These are phyloP conservation scores for Mugil cephalus DNA, from an alignment of 2,113 vertebrate genomes.

Conservation along the genomic window DNA sequence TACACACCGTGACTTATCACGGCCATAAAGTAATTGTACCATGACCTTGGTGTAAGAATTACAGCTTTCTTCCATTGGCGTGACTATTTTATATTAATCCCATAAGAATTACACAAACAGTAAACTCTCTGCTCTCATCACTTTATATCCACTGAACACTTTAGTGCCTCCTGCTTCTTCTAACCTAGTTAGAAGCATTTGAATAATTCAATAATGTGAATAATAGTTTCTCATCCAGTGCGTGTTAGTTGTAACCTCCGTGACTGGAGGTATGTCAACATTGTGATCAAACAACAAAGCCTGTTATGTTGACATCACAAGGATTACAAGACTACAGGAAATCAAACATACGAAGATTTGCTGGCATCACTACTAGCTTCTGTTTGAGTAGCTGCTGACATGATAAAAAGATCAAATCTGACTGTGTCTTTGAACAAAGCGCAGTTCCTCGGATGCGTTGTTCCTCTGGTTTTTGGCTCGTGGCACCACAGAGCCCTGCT, in stretches of 20 bases:
- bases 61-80: neutral
- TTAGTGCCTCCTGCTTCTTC: neutral
- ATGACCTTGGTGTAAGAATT: neutral
- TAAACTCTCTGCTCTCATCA: neutral
- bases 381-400: neutral
- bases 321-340: neutral
- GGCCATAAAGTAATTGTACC: neutral
- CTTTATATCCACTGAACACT: neutral
- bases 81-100: neutral
- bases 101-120: neutral
- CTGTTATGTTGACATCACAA: constrained; percentile 8
- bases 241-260: neutral
- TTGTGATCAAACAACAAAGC: neutral
- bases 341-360: neutral
- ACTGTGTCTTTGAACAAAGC: neutral
- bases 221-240: too few relatives aligned
- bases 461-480: neutral
- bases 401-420: constrained; percentile 5
- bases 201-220: neutral
- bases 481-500: neutral
- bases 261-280: neutral
- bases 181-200: neutral
- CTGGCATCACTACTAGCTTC: neutral
- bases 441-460: neutral
- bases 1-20: neutral